Percentiles rank a stretch among this genome's conserved stretches.
These are phyloP conservation scores for Lacerta agilis DNA, from an alignment of 2,797 vertebrate genomes.

Conservation along the genomic window DNA sequence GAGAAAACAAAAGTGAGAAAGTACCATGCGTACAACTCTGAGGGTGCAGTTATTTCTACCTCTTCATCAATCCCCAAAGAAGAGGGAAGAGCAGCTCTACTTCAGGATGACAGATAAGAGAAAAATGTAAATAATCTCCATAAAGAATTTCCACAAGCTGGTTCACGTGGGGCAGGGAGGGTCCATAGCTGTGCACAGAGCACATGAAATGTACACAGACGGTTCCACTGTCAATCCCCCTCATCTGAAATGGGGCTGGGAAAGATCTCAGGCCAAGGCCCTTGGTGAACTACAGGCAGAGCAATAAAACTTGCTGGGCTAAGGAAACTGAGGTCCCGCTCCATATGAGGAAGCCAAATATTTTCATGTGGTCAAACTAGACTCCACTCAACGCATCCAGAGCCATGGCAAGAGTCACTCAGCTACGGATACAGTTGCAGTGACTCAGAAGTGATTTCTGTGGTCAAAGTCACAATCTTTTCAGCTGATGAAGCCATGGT, in stretches of 20 bases:
- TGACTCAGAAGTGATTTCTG: background rate
- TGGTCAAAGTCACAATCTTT: background rate
- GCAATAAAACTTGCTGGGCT: background rate
- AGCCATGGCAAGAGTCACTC: background rate
- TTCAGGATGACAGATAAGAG: constrained; percentile 63
- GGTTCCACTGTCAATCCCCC: background rate
- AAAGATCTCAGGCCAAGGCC: background rate
- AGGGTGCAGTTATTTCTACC: constrained; percentile 30
- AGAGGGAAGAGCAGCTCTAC: constrained; percentile 60
- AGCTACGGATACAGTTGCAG: background rate
- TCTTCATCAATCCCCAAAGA: background rate
- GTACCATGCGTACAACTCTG: constrained; percentile 18
- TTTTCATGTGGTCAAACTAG: background rate
- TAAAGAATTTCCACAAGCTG: constrained; percentile 63
- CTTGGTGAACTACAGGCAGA: background rate
- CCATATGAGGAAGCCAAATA: background rate
- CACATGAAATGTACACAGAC: background rate
- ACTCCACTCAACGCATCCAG: background rate
- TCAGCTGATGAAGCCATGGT: background rate
- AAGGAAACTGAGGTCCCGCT: background rate
- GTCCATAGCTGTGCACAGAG: background rate
- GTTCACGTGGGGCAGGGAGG: background rate
- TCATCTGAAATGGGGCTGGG: background rate
- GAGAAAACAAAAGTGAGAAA: constrained; percentile 34
- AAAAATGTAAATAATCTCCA: constrained; percentile 60